Percentiles rank a stretch among this genome's conserved stretches.
These are phyloP conservation scores for Nansenia antarctica DNA, from an alignment of 2,113 vertebrate genomes.

Conservation along the genomic window DNA sequence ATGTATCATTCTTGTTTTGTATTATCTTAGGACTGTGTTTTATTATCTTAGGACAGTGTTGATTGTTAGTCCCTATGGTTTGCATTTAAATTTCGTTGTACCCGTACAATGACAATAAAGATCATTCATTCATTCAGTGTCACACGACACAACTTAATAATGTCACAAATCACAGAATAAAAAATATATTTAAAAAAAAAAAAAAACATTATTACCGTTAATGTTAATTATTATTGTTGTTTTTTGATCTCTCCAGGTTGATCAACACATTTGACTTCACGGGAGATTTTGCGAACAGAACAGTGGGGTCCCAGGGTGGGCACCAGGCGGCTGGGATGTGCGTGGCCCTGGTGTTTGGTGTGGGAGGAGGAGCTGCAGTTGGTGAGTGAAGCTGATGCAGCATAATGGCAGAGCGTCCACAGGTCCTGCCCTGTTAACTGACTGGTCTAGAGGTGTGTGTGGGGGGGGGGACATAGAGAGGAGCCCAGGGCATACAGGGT, in stretches of 20 bases:
- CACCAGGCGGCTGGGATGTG: conserved; percentile 87
- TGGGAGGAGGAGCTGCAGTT: conserved; percentile 83
- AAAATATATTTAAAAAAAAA: neutral
- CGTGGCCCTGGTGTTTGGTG: conserved; percentile 85
- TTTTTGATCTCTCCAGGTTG: conserved; percentile 73
- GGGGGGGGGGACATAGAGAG: neutral
- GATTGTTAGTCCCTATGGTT: no score
- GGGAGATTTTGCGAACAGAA: conserved; percentile 38
- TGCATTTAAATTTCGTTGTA: no score
- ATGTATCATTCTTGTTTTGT: no score
- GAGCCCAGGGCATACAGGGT: neutral
- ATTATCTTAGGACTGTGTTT: no score
- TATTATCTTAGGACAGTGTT: no score
- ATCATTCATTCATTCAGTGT: no score
- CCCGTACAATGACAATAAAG: no score
- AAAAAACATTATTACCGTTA: no score
- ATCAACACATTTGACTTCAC: conserved; percentile 71
- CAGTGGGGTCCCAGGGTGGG: conserved; percentile 75
- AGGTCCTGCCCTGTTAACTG: no score
- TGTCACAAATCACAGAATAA: neutral
- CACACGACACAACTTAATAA: no score
- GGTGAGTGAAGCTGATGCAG: conserved; percentile 65
- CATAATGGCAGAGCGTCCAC: neutral
- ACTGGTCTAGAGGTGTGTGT: neutral
- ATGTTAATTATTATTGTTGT: neutral